Conservation (phyloP, 2,888 invertebrate species). For the Drosophila hamatofila region DNA sequence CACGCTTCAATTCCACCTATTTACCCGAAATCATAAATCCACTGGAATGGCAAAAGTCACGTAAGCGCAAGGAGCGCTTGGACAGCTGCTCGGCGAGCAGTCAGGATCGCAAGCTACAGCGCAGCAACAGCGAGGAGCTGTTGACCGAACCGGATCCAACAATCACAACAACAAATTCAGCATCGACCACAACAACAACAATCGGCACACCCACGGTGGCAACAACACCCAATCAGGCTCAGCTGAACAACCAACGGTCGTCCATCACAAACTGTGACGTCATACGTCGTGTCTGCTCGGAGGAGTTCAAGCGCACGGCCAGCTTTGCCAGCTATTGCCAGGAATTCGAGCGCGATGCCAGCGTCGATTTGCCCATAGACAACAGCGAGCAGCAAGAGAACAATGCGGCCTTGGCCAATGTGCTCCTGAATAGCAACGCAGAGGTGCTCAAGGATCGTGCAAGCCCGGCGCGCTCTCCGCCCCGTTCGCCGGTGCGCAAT, state of each 20-base stretch:
- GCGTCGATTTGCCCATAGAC: constrained; percentile 37
- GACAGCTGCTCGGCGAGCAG: constrained; percentile 87
- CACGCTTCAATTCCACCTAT: constrained; percentile 83
- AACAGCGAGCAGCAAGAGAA: constrained; percentile 69
- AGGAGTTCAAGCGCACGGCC: constrained; percentile 83
- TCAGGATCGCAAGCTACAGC: constrained; percentile 87
- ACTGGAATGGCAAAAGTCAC: constrained; percentile 85
- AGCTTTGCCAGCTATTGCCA: constrained; percentile 78
- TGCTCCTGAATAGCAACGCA: constrained; percentile 34
- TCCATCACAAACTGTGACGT: constrained; percentile 54
- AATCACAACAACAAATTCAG: neutral
- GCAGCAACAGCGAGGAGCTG: constrained; percentile 88
- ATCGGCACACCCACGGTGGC: constrained; percentile 59
- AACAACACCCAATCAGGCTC: constrained; percentile 60
- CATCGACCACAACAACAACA: constrained; percentile 62
- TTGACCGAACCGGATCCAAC: constrained; percentile 85
- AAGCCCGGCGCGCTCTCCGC: constrained; percentile 85
- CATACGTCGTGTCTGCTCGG: constrained; percentile 83
- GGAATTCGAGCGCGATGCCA: constrained; percentile 68
- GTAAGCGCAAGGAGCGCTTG: constrained; percentile 88
- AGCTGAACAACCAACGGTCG: constrained; percentile 12
- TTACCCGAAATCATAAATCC: constrained; percentile 85
- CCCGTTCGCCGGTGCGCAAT: constrained; percentile 82
- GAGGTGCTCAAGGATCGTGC: constrained; percentile 76
- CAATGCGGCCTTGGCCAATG: constrained; percentile 79